These are phyloP conservation scores for Galerucella calmariensis DNA, from an alignment of 2,888 invertebrate genomes.

Conservation along the genomic window DNA sequence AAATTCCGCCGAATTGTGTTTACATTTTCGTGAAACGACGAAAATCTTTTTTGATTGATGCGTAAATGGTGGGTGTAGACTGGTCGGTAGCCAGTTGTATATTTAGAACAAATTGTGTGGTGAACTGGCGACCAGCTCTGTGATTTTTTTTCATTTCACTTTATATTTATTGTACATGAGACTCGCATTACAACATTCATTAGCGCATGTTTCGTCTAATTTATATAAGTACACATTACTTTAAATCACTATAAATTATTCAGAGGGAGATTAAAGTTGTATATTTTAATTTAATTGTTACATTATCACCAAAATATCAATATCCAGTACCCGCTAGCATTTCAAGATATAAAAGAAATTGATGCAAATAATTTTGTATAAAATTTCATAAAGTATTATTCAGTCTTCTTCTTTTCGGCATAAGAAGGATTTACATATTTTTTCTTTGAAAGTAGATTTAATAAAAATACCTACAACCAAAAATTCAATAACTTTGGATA, in stretches of 20 bases:
- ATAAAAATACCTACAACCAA: too few relatives aligned
- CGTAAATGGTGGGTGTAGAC: conserved; percentile 26
- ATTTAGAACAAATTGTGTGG: conserved; percentile 31
- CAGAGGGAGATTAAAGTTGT: not conserved
- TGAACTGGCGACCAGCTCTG: conserved; percentile 10
- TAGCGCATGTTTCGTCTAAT: conserved; percentile 40
- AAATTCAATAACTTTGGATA: too few relatives aligned
- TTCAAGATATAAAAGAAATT: too few relatives aligned
- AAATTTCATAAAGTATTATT: too few relatives aligned
- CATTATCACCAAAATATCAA: too few relatives aligned
- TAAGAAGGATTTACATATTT: too few relatives aligned
- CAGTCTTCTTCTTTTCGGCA: too few relatives aligned
- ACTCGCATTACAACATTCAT: conserved; percentile 44
- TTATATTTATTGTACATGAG: conserved; percentile 36
- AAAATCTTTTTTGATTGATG: conserved; percentile 16
- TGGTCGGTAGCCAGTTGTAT: conserved; percentile 40
- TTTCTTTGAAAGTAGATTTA: too few relatives aligned
- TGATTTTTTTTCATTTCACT: conserved; percentile 29
- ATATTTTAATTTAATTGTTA: too few relatives aligned
- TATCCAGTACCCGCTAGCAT: too few relatives aligned
- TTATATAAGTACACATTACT: conserved; percentile 29
- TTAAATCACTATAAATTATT: conserved; percentile 18
- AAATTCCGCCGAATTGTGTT: conserved; percentile 12
- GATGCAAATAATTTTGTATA: too few relatives aligned
- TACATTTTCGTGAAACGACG: conserved; percentile 24